These are phyloP conservation scores for Adrianichthys oophorus DNA, from an alignment of 2,797 vertebrate species.

Conservation along the genomic window DNA sequence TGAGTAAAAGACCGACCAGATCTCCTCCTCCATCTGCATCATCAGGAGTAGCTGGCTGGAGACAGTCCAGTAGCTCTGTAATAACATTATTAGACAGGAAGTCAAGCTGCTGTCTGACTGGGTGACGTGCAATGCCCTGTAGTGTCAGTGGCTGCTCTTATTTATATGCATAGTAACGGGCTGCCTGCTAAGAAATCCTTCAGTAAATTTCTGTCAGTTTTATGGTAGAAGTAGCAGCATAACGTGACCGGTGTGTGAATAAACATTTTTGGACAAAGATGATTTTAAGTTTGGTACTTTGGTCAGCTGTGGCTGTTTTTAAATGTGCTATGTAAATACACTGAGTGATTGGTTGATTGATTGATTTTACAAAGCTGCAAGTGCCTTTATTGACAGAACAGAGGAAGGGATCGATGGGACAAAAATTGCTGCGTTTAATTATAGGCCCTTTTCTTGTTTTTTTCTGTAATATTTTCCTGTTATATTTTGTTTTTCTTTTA, in stretches of 20 bases:
- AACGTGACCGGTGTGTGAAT: neutral
- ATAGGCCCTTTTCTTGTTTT: slow-evolving; percentile 22
- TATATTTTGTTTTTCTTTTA: too few species aligned
- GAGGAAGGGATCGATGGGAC: slow-evolving; percentile 47
- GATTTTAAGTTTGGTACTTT: too few species aligned
- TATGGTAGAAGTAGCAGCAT: neutral
- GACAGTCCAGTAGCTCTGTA: neutral
- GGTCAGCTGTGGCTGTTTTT: neutral
- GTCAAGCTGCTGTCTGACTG: slow-evolving; percentile 13
- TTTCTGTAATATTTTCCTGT: neutral
- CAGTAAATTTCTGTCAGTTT: neutral
- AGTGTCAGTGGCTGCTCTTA: slow-evolving; percentile 1
- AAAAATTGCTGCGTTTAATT: slow-evolving; percentile 51
- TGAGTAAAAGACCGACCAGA: too few species aligned
- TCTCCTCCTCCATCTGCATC: too few species aligned
- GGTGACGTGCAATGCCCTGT: neutral
- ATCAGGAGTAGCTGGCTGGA: neutral
- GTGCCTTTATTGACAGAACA: slow-evolving; percentile 30
- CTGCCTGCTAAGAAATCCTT: neutral
- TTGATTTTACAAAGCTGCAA: slow-evolving; percentile 21
- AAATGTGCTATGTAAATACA: slow-evolving; percentile 10
- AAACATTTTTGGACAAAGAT: neutral
- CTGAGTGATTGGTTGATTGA: slow-evolving; percentile 24
- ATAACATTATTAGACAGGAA: slow-evolving; percentile 1
- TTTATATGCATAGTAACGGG: slow-evolving; percentile 1